Evolutionary conservation across 1,140 invertebrate genomes (phyloP).

Genomic region (Sogatella furcifera): DNA sequence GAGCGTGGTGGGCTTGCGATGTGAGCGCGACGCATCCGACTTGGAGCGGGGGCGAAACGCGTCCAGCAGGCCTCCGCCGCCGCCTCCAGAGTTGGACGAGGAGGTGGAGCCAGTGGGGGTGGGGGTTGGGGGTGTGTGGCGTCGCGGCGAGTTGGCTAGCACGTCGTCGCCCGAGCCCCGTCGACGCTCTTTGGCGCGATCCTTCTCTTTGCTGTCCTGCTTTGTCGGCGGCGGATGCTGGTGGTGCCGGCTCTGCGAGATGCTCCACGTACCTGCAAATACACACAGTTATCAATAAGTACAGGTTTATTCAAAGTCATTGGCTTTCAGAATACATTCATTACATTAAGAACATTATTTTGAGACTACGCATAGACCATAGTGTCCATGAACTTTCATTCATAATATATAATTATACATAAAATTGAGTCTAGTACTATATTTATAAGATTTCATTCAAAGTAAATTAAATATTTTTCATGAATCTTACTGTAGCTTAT

Average conservation of each 20-base stretch:
- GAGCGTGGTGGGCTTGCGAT: constrained; percentile 48
- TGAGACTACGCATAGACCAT: too few relatives aligned
- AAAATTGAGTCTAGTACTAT: too few relatives aligned
- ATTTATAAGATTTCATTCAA: too few relatives aligned
- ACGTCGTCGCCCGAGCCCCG: constrained; percentile 39
- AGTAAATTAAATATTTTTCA: too few relatives aligned
- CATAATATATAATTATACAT: too few relatives aligned
- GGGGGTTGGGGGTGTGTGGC: not conserved
- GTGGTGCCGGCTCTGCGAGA: not conserved
- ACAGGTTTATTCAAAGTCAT: too few relatives aligned
- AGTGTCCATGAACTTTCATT: too few relatives aligned
- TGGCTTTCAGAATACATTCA: too few relatives aligned
- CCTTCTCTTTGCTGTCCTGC: not conserved
- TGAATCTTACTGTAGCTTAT: too few relatives aligned
- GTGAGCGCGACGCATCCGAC: constrained; percentile 52
- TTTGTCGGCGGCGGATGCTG: not conserved
- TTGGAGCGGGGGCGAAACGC: constrained; percentile 72
- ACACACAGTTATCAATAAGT: too few relatives aligned
- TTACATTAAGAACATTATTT: too few relatives aligned
- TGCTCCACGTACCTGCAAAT: constrained; percentile 17
- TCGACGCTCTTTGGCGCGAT: constrained; percentile 21
- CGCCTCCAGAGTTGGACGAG: too few relatives aligned
- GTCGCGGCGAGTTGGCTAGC: constrained; percentile 12
- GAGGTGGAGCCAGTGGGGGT: not conserved
- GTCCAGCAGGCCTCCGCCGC: constrained; percentile 49